phyloP scores from a whole-genome alignment of 2,797 vertebrate genomes.

The Pipistrellus nathusii region DNA sequence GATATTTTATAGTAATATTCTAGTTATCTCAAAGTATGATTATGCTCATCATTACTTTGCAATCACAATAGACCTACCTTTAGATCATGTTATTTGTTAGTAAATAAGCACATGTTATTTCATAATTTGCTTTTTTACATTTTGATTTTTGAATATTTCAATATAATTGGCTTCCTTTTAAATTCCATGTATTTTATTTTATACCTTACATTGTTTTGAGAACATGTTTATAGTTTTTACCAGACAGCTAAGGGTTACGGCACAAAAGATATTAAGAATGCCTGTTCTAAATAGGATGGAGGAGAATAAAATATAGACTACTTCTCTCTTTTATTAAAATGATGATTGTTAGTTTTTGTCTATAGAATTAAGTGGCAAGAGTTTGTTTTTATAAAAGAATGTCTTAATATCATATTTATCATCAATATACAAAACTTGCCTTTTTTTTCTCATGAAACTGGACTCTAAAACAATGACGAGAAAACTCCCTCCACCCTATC shows the following conservation, averaged over 20 bases:
- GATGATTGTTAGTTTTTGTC: not conserved
- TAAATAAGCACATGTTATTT: constrained; percentile 32
- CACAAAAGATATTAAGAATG: constrained; percentile 10
- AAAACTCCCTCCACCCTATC: not conserved
- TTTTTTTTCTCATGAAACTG: not conserved
- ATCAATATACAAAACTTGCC: not conserved
- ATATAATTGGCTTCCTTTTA: not conserved
- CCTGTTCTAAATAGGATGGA: not conserved
- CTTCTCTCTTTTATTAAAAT: not conserved
- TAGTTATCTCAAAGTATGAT: not conserved
- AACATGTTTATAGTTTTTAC: not conserved
- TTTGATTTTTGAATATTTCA: constrained; percentile 33
- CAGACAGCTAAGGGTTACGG: not conserved
- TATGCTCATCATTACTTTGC: not conserved
- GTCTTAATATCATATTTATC: not conserved
- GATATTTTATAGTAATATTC: constrained; percentile 25
- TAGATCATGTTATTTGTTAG: constrained; percentile 9
- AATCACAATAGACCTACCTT: not conserved
- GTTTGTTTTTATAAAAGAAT: not conserved
- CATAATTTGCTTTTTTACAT: not conserved
- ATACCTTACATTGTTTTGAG: constrained; percentile 16
- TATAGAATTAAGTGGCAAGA: not conserved
- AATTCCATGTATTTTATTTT: not conserved
- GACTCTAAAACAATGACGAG: not conserved
- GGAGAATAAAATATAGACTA: not conserved